Percentiles rank a stretch among this genome's conserved stretches.
Conservation (phyloP, 2,888 invertebrate species). For the Machimus atricapillus region DNA sequence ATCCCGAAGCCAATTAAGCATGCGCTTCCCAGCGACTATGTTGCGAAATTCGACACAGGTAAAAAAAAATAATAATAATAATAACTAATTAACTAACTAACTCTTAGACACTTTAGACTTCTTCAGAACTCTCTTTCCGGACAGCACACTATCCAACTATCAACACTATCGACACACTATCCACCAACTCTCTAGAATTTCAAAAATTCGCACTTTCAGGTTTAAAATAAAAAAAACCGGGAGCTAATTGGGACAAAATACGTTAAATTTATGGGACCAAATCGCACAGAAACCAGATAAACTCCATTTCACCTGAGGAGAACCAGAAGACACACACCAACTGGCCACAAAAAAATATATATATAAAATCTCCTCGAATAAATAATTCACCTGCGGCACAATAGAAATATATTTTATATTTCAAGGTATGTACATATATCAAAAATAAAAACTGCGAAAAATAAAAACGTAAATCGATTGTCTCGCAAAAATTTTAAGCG, state of each 20-base stretch:
- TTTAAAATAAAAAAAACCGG: background rate
- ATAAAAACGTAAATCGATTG: background rate
- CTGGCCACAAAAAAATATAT: background rate
- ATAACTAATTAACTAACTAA: background rate
- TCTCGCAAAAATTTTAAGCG: background rate
- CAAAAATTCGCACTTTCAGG: background rate
- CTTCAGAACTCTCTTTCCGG: background rate
- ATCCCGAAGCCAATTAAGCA: background rate
- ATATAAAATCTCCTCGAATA: background rate
- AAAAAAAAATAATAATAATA: background rate
- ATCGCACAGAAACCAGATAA: background rate
- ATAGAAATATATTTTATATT: background rate
- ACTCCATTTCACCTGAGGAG: background rate
- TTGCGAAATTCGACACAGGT: background rate
- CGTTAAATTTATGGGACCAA: background rate
- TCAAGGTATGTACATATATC: background rate
- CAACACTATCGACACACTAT: background rate
- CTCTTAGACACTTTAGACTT: background rate
- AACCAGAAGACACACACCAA: background rate
- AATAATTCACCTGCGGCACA: background rate
- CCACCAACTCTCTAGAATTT: background rate
- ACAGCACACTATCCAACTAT: background rate
- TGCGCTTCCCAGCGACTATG: background rate
- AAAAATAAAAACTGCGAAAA: background rate
- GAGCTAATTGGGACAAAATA: background rate